phyloP scores from a whole-genome alignment of 1,140 invertebrate genomes.

The Drosophila miranda region DNA sequence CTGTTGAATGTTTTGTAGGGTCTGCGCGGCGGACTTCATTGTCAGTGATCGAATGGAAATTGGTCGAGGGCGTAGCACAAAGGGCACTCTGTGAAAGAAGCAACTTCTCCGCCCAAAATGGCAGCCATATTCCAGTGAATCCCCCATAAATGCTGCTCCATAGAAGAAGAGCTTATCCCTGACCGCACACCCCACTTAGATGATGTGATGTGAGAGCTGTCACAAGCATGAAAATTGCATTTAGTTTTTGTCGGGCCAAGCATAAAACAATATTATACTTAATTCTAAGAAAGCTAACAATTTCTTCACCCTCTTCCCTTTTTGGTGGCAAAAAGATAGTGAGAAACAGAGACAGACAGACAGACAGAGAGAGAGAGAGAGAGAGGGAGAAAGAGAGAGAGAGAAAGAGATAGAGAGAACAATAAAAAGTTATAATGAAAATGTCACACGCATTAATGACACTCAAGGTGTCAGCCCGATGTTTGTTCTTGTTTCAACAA shows the following conservation, averaged over 20 bases:
- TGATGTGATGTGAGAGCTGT: slow-evolving; percentile 24
- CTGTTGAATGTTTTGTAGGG: too few species aligned
- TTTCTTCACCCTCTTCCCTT: slow-evolving; percentile 3
- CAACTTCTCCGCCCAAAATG: too few species aligned
- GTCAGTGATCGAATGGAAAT: slow-evolving; percentile 27
- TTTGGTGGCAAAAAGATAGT: not conserved
- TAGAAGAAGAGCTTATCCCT: not conserved
- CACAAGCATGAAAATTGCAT: slow-evolving; percentile 52
- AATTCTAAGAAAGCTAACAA: slow-evolving; percentile 44
- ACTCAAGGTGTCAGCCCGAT: slow-evolving; percentile 71
- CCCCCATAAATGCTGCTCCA: slow-evolving; percentile 1
- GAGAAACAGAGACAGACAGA: slow-evolving; percentile 1
- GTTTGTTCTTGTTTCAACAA: slow-evolving; percentile 43
- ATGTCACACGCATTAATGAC: slow-evolving; percentile 77
- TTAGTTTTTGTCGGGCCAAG: slow-evolving; percentile 40
- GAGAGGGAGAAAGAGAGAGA: slow-evolving; percentile 1
- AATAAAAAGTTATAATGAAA: slow-evolving; percentile 73
- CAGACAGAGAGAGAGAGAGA: not conserved
- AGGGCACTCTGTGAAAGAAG: too few species aligned
- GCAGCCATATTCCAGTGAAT: not conserved
- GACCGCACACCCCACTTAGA: slow-evolving; percentile 15
- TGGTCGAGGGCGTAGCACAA: slow-evolving; percentile 2
- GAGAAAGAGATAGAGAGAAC: slow-evolving; percentile 22
- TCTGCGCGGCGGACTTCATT: slow-evolving; percentile 1
- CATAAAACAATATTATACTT: slow-evolving; percentile 40